Evolutionary conservation across 30 jellyfish, hydroid and myxozoan species (phyloP), one percentile per base, ranked within the genome.

Genomic region (Haliclystus octoradiatus): DNA sequence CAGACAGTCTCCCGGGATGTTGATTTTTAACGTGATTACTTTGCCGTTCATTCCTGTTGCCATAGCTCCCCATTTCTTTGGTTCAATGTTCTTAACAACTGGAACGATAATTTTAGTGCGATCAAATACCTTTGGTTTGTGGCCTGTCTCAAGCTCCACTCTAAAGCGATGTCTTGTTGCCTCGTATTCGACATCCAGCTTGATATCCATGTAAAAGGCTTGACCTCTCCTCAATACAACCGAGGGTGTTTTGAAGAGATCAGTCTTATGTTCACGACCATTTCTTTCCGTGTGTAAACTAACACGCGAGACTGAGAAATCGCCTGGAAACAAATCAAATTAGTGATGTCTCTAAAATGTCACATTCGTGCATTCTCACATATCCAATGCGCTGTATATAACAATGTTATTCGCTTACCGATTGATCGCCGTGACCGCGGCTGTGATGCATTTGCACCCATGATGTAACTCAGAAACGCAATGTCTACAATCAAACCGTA

Each of bases 171-270:
- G 92, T 23, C 65, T 62, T 3, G 63, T 65, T 51, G 50, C 61
- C 47, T 84, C 65, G 70, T 66, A 84, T 30, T 80, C 72, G 31
- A 52, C 78, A 1, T 47, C 69, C 52, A 72, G 67, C 73, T 76
- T 75, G 25, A 77, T 52, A 46, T 84, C 95, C 26, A 76, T 19
- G 70, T 32, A 49, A 2, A 84, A 70, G 13, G 73, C 74, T 32
- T 84, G 92, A 23, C 95, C 95, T 52, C 95, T 28, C 46, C 95
- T 66, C 40, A 84, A 31, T 22, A 84, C 79, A 26, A 84, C 14
- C 52, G 73, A 49, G 23, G 47, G 66, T 32, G 88, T n/a, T 24
- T 84, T 84, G 49, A 70, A 84, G 26, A 57, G 77, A 31, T 77
- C 77, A 2, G 92, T 84, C 49, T 77, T 88, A 30, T 84, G 95